Base-by-base conservation (phyloP, 2,113 vertebrate species). In the Atrichornis clamosus region DNA sequence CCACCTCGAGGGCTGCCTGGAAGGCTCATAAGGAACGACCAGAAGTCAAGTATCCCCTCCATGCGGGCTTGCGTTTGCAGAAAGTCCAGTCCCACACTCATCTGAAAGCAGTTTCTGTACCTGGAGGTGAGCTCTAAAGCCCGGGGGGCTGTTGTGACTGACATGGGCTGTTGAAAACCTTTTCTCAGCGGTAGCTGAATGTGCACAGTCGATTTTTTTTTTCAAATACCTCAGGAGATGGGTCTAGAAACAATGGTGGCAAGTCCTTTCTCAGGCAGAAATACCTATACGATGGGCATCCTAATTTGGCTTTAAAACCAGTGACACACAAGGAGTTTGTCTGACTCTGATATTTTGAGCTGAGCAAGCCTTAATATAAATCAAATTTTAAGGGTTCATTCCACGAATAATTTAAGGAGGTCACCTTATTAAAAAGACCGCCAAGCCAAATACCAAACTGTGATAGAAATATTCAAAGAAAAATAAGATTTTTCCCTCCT, bases 51-150 rank as follows among this genome's bases (percentile, higher is more conserved):
- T 32, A 4, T 50, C 46, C 12, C 28, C 32, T 78, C 15, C 42
- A 0, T 5, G 3, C 6, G 33, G 37, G 8, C 24, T 58, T 59
- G 19, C 7, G 2, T 47, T 64, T 68, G 44, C 15, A 59, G 47
- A 44, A 53, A 17, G 53, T 42, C 46, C 74, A 11, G 7, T 18
- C 19, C 44, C 4, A 26, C 52, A 8, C 27, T 56, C 52, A 8
- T 19, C 11, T 18, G 11, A 82, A 37, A 52, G 22, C 22, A 22
- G 11, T 28, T 69, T 81, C 68, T 74, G 22, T 30, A 16, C 11
- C 7, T 47, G 15, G 11, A 10, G 30, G 1, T 32, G 64, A 90
- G 2, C 58, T 24, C 56, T 27, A 15, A 81, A 82, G 18, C 39
- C 27, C 19, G 0, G 5, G 32, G 33, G 2, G 3, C 65, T 58